phyloP scores from a whole-genome alignment of 1,140 invertebrate species.

The Procambarus virginalis region DNA sequence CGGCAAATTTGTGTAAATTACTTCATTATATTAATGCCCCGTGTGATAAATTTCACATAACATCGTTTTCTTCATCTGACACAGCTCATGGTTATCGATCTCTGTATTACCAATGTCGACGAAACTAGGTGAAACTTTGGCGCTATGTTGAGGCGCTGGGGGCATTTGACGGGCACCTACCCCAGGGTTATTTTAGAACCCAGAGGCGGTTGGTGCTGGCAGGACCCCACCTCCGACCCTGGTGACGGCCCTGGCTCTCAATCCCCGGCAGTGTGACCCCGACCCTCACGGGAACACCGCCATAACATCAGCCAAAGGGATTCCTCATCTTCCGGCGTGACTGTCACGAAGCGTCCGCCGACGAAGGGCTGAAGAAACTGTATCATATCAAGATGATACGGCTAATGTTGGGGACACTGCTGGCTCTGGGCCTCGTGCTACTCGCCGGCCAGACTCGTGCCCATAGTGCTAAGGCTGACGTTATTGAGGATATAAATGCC shows the following conservation, averaged over 20 bases:
- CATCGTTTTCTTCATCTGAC: background rate
- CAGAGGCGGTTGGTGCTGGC: conserved; percentile 45
- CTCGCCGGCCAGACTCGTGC: background rate
- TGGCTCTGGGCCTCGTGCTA: conserved; percentile 46
- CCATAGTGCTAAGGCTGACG: conserved; percentile 44
- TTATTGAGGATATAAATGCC: conserved; percentile 91
- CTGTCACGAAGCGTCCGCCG: background rate
- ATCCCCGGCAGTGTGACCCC: background rate
- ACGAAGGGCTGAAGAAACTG: conserved; percentile 17
- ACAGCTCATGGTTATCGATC: background rate
- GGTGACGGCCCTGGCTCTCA: conserved; percentile 9
- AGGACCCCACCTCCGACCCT: conserved; percentile 42
- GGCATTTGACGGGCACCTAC: conserved; percentile 48
- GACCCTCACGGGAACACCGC: conserved; percentile 25
- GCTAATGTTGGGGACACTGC: conserved; percentile 4
- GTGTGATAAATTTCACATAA: background rate
- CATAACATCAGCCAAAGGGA: background rate
- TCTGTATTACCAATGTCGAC: background rate
- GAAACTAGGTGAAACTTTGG: conserved; percentile 24
- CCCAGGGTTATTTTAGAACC: conserved; percentile 60
- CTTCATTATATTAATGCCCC: background rate
- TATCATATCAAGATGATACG: conserved; percentile 7
- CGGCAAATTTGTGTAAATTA: too few relatives aligned
- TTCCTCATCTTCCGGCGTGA: background rate
- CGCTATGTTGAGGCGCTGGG: conserved; percentile 14